These are phyloP conservation scores for Eupithecia abbreviata DNA, from an alignment of 2,888 invertebrate genomes.

Conservation along the genomic window DNA sequence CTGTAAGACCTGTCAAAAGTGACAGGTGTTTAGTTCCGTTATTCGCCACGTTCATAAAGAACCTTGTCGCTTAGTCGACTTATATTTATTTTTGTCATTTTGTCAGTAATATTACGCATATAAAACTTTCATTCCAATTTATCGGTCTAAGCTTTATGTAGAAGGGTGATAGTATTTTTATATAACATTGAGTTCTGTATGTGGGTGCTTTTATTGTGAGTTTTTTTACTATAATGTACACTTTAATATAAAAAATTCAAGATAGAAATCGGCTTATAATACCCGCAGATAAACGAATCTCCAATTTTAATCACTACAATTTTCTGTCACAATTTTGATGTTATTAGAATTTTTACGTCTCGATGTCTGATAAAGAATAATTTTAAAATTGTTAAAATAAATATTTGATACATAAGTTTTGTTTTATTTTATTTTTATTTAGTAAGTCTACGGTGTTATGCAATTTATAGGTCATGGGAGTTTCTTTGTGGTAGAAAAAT, in stretches of 20 bases:
- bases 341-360: conserved; percentile 59
- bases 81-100: conserved; percentile 54
- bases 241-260: conserved; percentile 48
- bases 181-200: conserved; percentile 62
- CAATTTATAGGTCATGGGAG: conserved; percentile 71
- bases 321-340: conserved; percentile 62
- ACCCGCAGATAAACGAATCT: conserved; percentile 65
- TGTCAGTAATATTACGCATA: conserved; percentile 67
- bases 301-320: conserved; percentile 56
- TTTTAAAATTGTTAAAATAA: conserved; percentile 79
- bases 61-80: conserved; percentile 23
- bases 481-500: conserved; percentile 25
- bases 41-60: not conserved
- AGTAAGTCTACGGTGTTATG: conserved; percentile 80
- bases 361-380: conserved; percentile 63
- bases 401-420: conserved; percentile 78
- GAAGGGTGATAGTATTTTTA: conserved; percentile 75
- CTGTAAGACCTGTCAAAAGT: not conserved
- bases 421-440: conserved; percentile 65
- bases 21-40: not conserved
- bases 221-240: conserved; percentile 60
- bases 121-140: conserved; percentile 79
- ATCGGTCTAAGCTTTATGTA: conserved; percentile 77
- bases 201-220: conserved; percentile 69
- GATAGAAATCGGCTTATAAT: conserved; percentile 39